These are phyloP conservation scores for Aphaenogaster ashmeadi DNA, from an alignment of 1,140 invertebrate genomes.

Conservation along the genomic window DNA sequence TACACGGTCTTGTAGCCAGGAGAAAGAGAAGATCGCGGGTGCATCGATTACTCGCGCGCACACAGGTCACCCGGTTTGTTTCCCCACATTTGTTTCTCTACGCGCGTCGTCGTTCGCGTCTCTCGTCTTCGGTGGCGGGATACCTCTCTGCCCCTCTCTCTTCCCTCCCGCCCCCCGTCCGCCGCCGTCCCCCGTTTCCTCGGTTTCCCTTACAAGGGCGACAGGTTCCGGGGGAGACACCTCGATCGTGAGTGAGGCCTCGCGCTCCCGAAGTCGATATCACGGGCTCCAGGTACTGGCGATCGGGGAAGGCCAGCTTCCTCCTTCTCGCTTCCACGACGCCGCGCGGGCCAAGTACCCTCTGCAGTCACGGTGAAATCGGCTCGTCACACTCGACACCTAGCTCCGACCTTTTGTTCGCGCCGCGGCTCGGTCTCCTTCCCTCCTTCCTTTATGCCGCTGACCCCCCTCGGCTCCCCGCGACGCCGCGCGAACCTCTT, in stretches of 20 bases:
- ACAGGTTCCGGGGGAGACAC: conserved; percentile 4
- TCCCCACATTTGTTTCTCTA: conserved; percentile 43
- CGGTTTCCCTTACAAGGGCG: conserved; percentile 36
- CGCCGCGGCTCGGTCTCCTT: not conserved
- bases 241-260: conserved; percentile 6
- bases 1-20: conserved; percentile 27
- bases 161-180: too few relatives aligned
- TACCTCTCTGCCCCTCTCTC: not conserved
- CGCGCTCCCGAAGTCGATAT: conserved; percentile 7
- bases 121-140: conserved; percentile 2
- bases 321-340: not conserved
- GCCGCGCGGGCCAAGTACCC: not conserved
- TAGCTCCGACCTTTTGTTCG: conserved; percentile 18
- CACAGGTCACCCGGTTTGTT: conserved; percentile 75
- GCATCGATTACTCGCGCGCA: conserved; percentile 75
- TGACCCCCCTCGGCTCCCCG: not conserved
- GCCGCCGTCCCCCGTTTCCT: not conserved
- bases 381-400: conserved; percentile 6
- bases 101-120: conserved; percentile 18
- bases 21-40: conserved; percentile 69
- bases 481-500: conserved; percentile 22
- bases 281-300: not conserved
- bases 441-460: conserved; percentile 21
- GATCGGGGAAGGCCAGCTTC: not conserved
- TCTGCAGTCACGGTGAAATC: conserved; percentile 11